Conservation (phyloP, 2,113 vertebrate species). For the Neodontobutis hainanensis region DNA sequence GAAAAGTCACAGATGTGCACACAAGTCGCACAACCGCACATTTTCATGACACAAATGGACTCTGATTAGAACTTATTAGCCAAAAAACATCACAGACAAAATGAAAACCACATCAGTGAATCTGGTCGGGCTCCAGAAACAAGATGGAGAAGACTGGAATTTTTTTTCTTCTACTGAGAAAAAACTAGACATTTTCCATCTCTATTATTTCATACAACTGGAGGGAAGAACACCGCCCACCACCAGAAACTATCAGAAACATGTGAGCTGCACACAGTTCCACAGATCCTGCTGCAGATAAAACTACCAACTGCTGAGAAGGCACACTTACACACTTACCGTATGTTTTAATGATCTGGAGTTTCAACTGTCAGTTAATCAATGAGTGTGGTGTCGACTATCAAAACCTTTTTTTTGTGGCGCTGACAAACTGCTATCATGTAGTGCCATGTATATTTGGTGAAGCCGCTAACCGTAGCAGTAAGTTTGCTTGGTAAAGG, state of each 20-base stretch:
- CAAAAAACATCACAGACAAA: slow-evolving; percentile 60
- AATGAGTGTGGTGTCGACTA: no score
- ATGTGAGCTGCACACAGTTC: slow-evolving; percentile 40
- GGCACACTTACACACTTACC: no score
- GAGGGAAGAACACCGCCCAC: slow-evolving; percentile 40
- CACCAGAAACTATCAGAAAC: slow-evolving; percentile 43
- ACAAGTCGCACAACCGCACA: slow-evolving; percentile 29
- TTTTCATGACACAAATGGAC: slow-evolving; percentile 54
- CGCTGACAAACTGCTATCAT: no score
- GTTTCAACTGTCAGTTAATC: no score
- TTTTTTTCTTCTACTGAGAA: slow-evolving; percentile 31
- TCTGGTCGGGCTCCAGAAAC: slow-evolving; percentile 52
- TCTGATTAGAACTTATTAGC: slow-evolving; percentile 72
- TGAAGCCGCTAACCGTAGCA: no score
- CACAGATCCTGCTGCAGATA: background rate
- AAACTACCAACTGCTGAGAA: no score
- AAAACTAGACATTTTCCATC: slow-evolving; percentile 53
- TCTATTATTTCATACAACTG: slow-evolving; percentile 43
- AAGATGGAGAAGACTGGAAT: slow-evolving; percentile 30
- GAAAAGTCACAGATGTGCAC: slow-evolving; percentile 26
- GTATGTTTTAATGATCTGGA: no score
- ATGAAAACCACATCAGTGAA: slow-evolving; percentile 65
- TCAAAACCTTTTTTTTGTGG: no score
- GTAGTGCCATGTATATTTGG: no score
- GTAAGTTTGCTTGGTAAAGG: no score